phyloP scores from a whole-genome alignment of 2,797 vertebrate species.

The Alexandromys oeconomus region DNA sequence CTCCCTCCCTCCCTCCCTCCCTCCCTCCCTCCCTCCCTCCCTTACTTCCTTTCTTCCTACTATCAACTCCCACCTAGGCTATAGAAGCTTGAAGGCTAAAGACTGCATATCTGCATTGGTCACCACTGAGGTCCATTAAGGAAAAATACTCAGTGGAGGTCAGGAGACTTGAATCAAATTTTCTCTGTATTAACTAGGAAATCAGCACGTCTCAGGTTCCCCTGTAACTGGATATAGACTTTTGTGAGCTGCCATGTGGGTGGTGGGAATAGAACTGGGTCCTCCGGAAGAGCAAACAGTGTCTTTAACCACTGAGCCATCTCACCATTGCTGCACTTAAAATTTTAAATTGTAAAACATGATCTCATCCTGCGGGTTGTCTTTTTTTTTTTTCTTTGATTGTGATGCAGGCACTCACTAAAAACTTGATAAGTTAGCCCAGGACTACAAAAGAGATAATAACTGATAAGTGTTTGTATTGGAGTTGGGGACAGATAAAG shows the following conservation, averaged over 20 bases:
- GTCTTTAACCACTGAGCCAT: neutral
- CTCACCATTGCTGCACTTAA: neutral
- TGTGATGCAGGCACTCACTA: neutral
- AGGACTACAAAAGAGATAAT: constrained; percentile 13
- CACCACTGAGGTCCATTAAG: neutral
- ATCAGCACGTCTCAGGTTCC: constrained; percentile 18
- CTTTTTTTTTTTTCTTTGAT: constrained; percentile 12
- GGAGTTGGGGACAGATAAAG: constrained; percentile 9
- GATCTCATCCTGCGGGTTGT: constrained; percentile 21
- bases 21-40: no score
- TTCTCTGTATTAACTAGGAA: constrained; percentile 10
- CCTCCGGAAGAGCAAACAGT: neutral
- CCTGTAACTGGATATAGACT: neutral
- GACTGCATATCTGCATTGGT: neutral
- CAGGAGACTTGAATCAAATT: constrained; percentile 40
- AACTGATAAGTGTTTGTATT: constrained; percentile 17
- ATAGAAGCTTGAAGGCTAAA: constrained; percentile 16
- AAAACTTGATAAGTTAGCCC: constrained; percentile 36
- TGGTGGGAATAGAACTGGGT: neutral
- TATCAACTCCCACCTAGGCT: neutral
- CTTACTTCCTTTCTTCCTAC: no score
- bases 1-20: no score
- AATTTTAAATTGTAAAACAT: neutral
- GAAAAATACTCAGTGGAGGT: constrained; percentile 8
- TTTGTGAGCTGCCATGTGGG: neutral